Conservation (phyloP, 2,113 vertebrate species). For the Euleptes europaea region DNA sequence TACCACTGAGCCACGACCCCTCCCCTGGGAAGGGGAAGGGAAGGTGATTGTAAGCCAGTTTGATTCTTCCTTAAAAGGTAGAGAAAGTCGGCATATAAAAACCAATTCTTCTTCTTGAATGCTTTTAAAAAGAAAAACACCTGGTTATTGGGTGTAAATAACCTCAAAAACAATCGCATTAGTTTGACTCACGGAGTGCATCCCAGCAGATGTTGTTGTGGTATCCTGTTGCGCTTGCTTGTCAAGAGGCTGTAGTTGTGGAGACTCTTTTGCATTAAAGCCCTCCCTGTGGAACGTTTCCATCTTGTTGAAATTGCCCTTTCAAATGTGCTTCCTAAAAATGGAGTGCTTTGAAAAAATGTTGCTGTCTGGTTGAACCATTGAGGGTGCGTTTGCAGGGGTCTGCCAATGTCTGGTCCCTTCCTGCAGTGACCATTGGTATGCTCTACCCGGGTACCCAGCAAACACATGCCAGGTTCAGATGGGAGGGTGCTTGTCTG, state of each 20-base stretch:
- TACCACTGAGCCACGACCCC: too few relatives aligned
- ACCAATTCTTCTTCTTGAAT: too few relatives aligned
- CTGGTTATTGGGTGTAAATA: accelerated
- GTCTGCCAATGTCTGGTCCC: background rate
- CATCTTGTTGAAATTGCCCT: background rate
- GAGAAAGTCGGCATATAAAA: too few relatives aligned
- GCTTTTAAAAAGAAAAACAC: background rate
- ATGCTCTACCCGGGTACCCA: too few relatives aligned
- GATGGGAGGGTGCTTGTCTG: too few relatives aligned
- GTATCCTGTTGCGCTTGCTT: background rate
- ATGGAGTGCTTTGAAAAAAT: background rate
- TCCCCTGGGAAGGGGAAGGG: too few relatives aligned
- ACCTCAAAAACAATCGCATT: background rate
- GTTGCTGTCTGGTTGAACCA: background rate
- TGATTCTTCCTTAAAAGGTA: too few relatives aligned
- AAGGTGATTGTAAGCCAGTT: too few relatives aligned
- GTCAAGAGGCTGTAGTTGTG: too few relatives aligned
- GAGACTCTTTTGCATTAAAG: background rate
- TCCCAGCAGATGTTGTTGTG: background rate
- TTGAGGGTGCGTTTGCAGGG: background rate
- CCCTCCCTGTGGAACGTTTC: background rate
- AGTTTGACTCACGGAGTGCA: accelerated
- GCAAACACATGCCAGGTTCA: too few relatives aligned
- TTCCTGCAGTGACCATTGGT: too few relatives aligned
- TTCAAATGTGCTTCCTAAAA: background rate